Evolutionary conservation across 2,888 invertebrate species (phyloP), one percentile per base, ranked within the genome.

Genomic region (Coelopa pilipes): DNA sequence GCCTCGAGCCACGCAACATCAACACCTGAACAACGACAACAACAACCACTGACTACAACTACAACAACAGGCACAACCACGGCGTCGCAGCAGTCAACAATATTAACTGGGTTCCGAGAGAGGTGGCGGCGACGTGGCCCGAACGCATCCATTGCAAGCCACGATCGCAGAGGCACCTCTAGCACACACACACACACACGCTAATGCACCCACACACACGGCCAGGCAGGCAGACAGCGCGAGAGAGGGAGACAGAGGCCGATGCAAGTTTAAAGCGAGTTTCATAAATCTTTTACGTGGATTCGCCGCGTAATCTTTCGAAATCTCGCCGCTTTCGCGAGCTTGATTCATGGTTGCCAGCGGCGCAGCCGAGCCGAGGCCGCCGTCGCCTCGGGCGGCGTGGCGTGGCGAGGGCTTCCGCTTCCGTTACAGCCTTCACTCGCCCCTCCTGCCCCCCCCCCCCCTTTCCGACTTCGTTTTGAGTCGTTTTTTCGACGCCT

Each of bases 251-350:
- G 50, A 62, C 55, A 50, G 55, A 74, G 10, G 47, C 59, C 21
- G 45, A 50, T 17, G 53, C 34, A 59, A 15, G 81, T 81, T 83
- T 80, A 66, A 53, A 72, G 71, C 78, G 76, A 75, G 76, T 75
- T 77, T 78, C 70, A 82, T 82, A 82, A 83, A 82, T 83, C 82
- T 79, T 82, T 72, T 78, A 75, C 78, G 78, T 78, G 80, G 80
- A 77, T 82, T 83, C 82, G 67, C 77, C 75, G 77, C 78, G 76
- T 78, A 81, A 82, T 81, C 82, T 75, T 79, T 69, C 70, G 76
- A 76, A 78, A 81, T 79, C 78, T 77, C 75, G 76, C 70, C 60
- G 47, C 55, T 53, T 53, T 53, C 53, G 53, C n/a, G 53, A 53
- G 53, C 53, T 15, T 53, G 53, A 53, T 53, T 53, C 53, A 53